A percentile compares a stretch with the other conserved stretches of the same genome.
These are phyloP conservation scores for Pelecanus crispus DNA, from an alignment of 2,113 vertebrate genomes.

Conservation along the genomic window DNA sequence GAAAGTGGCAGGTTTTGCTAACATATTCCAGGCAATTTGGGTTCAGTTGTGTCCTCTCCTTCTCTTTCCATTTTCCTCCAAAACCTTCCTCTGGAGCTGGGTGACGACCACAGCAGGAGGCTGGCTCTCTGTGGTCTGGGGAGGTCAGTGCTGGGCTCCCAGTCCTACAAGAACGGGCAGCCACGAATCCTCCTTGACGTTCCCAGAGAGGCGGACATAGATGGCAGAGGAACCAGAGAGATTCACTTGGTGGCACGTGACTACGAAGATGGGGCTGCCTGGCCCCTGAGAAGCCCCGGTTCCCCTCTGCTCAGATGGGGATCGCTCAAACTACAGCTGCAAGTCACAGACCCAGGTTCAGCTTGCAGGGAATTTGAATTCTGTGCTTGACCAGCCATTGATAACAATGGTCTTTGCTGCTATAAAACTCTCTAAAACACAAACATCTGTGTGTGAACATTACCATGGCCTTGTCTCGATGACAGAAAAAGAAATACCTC, in stretches of 20 bases:
- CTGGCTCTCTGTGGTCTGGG: background rate
- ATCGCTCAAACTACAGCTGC: background rate
- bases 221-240: background rate
- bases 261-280: background rate
- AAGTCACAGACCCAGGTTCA: background rate
- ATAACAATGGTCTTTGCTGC: background rate
- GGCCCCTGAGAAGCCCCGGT: background rate
- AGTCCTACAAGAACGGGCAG: background rate
- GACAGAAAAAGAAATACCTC: background rate
- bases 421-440: background rate
- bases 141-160: background rate
- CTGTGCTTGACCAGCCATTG: background rate
- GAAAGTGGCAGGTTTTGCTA: background rate
- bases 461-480: background rate
- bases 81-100: background rate
- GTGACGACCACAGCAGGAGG: background rate
- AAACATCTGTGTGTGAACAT: background rate
- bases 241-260: background rate
- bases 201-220: fast-evolving
- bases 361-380: background rate
- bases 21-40: background rate
- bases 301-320: background rate
- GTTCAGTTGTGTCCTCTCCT: background rate
- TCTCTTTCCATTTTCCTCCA: background rate
- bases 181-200: background rate